Conservation (phyloP, 1,140 invertebrate species). For the Contarinia nasturtii region DNA sequence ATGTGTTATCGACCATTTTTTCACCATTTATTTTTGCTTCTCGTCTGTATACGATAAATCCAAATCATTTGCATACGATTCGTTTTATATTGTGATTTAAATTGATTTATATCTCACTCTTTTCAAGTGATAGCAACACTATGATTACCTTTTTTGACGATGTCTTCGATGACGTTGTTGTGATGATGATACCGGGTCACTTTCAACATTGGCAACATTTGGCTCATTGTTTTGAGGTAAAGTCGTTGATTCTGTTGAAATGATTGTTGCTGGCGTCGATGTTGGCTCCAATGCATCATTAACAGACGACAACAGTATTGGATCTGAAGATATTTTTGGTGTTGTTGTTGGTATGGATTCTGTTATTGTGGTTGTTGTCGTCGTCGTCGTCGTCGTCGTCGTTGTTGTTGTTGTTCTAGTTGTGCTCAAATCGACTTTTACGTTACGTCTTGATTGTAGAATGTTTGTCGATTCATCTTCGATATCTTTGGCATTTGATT, state of each 20-base stretch:
- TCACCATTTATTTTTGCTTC: background rate
- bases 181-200: conserved; percentile 12
- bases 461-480: conserved; percentile 19
- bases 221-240: conserved; percentile 16
- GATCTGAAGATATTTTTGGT: no score
- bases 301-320: no score
- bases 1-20: background rate
- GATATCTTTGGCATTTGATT: conserved; percentile 24
- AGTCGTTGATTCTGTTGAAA: no score
- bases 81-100: background rate
- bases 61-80: no score
- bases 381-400: background rate
- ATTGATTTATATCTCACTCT: background rate
- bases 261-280: conserved; percentile 16
- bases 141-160: conserved; percentile 15
- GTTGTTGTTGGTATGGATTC: no score
- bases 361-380: background rate
- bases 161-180: conserved; percentile 17
- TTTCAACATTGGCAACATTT: conserved; percentile 10
- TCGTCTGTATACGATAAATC: background rate
- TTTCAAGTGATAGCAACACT: background rate
- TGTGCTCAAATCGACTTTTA: background rate
- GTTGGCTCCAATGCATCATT: conserved; percentile 10
- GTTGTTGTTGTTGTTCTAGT: background rate
- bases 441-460: background rate